phyloP scores from a whole-genome alignment of 2,113 vertebrate genomes.

The Callorhinus ursinus region DNA sequence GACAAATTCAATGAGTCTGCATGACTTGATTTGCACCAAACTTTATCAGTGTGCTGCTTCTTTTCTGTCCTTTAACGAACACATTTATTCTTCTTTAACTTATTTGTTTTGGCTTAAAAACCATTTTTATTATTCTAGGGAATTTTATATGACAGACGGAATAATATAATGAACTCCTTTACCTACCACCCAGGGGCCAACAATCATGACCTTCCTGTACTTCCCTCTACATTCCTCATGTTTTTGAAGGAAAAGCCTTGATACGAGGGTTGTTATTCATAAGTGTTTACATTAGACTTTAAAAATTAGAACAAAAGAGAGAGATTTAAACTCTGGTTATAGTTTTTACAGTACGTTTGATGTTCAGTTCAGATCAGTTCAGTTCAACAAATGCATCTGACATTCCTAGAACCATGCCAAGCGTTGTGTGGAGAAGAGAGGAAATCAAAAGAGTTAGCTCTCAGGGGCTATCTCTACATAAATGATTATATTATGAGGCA shows the following conservation, averaged over 20 bases:
- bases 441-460: not conserved
- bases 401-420: not conserved
- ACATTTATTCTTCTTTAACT: not conserved
- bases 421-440: not conserved
- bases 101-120: not conserved
- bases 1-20: not conserved
- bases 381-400: not conserved
- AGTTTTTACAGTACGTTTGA: not conserved
- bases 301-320: not conserved
- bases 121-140: not conserved
- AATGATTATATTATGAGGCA: not conserved
- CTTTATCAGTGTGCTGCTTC: not conserved
- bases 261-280: not conserved
- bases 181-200: not conserved
- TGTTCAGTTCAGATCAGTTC: not conserved
- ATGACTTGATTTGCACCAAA: not conserved
- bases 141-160: slow-evolving; percentile 7
- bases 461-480: not conserved
- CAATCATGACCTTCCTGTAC: not conserved
- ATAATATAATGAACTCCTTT: not conserved
- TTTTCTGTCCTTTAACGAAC: not conserved
- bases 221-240: not conserved
- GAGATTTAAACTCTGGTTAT: not conserved
- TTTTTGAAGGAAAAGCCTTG: not conserved
- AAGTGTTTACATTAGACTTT: not conserved